phyloP scores from a whole-genome alignment of 2,888 invertebrate genomes.

The Hydroisotoma schaefferi region DNA sequence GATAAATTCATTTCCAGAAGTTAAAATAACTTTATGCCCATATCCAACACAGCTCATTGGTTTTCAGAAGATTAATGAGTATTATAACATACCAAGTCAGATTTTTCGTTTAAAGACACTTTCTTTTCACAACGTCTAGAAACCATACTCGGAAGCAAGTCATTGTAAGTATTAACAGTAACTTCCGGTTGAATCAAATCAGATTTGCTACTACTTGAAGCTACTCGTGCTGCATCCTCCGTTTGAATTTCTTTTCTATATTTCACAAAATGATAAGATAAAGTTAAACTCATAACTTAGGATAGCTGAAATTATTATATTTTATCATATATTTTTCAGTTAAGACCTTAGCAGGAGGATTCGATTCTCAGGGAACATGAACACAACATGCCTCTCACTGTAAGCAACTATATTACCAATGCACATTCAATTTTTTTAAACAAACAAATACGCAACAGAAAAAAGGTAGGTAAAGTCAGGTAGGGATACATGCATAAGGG shows the following conservation, averaged over 20 bases:
- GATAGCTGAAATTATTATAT: background rate
- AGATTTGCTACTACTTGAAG: background rate
- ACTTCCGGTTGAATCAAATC: slow-evolving; percentile 37
- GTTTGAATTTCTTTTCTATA: slow-evolving; percentile 9
- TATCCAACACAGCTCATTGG: background rate
- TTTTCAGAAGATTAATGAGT: background rate
- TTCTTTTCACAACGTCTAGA: slow-evolving; percentile 36
- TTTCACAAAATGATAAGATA: too few relatives aligned
- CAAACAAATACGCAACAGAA: slow-evolving; percentile 6
- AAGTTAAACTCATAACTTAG: background rate
- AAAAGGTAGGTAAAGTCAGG: too few relatives aligned
- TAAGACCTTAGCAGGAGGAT: slow-evolving; percentile 40
- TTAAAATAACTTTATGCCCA: too few relatives aligned
- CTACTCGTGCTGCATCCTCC: background rate
- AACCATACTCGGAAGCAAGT: slow-evolving; percentile 38
- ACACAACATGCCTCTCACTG: slow-evolving; percentile 39
- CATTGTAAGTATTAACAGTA: slow-evolving; percentile 34
- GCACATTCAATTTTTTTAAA: too few relatives aligned
- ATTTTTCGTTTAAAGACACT: slow-evolving; percentile 35
- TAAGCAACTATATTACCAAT: slow-evolving; percentile 42
- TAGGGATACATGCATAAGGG: too few relatives aligned
- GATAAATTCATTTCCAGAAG: too few relatives aligned
- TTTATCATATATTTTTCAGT: background rate
- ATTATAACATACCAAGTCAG: slow-evolving; percentile 27
- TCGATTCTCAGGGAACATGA: slow-evolving; percentile 44